These are phyloP conservation scores for Osmerus mordax DNA, from an alignment of 2,113 vertebrate species.

Conservation along the genomic window DNA sequence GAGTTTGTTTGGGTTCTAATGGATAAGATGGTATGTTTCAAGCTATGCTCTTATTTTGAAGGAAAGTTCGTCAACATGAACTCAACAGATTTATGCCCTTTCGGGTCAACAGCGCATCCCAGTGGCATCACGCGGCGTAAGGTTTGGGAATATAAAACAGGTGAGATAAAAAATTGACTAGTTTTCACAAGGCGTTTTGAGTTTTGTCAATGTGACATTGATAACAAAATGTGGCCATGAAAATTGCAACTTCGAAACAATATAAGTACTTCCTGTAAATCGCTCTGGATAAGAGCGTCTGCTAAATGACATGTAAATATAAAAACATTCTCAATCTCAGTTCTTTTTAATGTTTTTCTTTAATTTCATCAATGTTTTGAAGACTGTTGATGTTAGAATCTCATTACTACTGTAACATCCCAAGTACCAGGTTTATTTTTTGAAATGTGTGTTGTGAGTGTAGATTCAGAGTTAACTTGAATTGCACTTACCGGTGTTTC, in stretches of 20 bases:
- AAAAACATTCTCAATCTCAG: background rate
- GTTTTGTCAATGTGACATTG: no score
- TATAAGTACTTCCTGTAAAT: no score
- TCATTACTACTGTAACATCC: conserved; percentile 25
- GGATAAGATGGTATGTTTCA: no score
- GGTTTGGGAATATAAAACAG: no score
- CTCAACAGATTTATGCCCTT: no score
- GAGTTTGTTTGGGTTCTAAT: no score
- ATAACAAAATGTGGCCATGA: background rate
- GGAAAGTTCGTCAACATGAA: no score
- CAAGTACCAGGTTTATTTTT: conserved; percentile 19
- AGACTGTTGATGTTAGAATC: conserved; percentile 30
- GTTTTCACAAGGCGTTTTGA: no score
- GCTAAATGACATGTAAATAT: no score
- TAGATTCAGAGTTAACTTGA: conserved; percentile 35
- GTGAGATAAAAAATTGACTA: no score
- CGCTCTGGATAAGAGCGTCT: no score
- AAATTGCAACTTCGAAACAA: background rate
- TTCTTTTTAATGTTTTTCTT: conserved; percentile 41
- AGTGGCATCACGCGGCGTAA: background rate
- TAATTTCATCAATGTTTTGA: conserved; percentile 25
- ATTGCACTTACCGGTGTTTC: conserved; percentile 36
- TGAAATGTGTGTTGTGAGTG: conserved; percentile 30
- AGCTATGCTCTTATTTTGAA: no score
- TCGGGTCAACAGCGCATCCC: background rate